phyloP scores from a whole-genome alignment of 2,888 invertebrate genomes.

The Poecilobothrus nobilitatus region DNA sequence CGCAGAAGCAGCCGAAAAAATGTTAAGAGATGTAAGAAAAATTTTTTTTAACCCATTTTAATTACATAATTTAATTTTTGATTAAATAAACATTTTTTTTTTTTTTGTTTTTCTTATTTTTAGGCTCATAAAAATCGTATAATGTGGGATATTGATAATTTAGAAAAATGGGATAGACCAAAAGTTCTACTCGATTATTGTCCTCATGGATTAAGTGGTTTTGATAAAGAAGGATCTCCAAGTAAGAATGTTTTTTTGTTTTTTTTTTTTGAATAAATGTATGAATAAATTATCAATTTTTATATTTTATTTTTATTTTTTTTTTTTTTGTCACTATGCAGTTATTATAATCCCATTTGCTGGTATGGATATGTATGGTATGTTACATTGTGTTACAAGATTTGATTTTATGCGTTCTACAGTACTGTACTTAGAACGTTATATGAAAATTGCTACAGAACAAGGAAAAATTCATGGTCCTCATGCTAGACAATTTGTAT shows the following conservation, averaged over 20 bases:
- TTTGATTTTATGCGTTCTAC: constrained; percentile 66
- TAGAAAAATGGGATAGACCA: constrained; percentile 62
- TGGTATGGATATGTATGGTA: constrained; percentile 71
- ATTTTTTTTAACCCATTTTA: not conserved
- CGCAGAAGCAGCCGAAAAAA: constrained; percentile 78
- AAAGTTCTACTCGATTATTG: constrained; percentile 61
- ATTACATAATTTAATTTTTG: not conserved
- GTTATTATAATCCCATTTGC: constrained; percentile 74
- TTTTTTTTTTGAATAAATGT: too few species aligned
- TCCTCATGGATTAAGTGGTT: constrained; percentile 71
- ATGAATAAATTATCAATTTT: too few species aligned
- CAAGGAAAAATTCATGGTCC: constrained; percentile 55
- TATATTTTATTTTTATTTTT: not conserved
- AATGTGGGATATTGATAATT: constrained; percentile 62
- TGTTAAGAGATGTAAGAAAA: constrained; percentile 72
- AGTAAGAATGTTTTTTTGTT: constrained; percentile 28
- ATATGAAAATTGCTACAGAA: constrained; percentile 53
- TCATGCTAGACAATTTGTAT: constrained; percentile 57
- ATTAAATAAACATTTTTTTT: not conserved
- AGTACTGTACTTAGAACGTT: constrained; percentile 57
- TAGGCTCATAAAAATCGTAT: constrained; percentile 36
- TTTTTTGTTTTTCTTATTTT: not conserved
- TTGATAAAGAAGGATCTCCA: constrained; percentile 76
- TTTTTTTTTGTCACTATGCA: constrained; percentile 37
- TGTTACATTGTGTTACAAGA: constrained; percentile 63